Percentiles rank a stretch among this genome's conserved stretches.
These are phyloP conservation scores for Peromyscus attwateri DNA, from an alignment of 2,797 vertebrate genomes.

Conservation along the genomic window DNA sequence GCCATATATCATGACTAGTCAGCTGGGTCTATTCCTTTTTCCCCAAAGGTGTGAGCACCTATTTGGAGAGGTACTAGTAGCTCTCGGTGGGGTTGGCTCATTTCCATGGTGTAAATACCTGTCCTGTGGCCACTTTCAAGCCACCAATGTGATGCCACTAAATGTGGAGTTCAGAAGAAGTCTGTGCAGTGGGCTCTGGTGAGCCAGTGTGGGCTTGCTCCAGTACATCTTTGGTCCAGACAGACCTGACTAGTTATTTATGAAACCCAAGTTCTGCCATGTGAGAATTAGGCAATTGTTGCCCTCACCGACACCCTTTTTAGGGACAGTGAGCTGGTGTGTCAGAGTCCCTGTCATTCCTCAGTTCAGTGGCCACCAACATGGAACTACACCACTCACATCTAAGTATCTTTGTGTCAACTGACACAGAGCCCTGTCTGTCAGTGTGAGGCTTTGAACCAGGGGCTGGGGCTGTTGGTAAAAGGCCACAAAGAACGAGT, in stretches of 20 bases:
- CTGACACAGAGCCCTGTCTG: fast-evolving
- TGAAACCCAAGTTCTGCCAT: neutral
- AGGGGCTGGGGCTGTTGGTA: neutral
- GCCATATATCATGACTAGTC: fast-evolving
- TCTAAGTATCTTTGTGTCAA: neutral
- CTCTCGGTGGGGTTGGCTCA: neutral
- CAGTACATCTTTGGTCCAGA: neutral
- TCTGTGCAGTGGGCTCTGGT: neutral
- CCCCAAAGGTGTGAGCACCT: neutral
- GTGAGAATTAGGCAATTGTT: neutral
- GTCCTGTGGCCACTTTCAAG: neutral
- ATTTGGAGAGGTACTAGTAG: neutral
- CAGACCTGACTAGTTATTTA: neutral
- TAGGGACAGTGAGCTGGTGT: neutral
- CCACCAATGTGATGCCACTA: neutral
- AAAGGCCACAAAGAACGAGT: neutral
- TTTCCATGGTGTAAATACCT: neutral
- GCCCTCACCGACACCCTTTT: neutral
- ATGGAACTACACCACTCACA: neutral
- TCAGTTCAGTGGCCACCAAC: neutral
- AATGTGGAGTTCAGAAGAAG: neutral
- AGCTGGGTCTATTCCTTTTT: neutral
- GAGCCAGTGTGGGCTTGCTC: neutral
- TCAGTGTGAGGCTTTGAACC: neutral
- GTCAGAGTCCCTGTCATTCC: neutral